Conservation (phyloP, 2,888 invertebrate species). For the Apamea sordens region DNA sequence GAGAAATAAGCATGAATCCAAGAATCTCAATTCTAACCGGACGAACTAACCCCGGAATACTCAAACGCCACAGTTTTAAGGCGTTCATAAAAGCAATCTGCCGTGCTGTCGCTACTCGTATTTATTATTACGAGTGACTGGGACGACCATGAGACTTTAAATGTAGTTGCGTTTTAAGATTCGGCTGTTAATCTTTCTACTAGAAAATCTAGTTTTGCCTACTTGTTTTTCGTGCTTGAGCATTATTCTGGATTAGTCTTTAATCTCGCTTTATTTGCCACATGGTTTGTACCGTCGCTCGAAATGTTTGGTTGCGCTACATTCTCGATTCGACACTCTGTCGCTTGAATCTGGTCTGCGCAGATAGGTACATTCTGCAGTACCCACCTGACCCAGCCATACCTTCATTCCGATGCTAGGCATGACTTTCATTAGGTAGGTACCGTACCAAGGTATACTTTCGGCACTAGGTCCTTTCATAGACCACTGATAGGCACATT, state of each 20-base stretch:
- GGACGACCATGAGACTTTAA: background rate
- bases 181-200: background rate
- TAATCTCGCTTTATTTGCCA: background rate
- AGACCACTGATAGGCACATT: background rate
- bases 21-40: background rate
- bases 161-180: background rate
- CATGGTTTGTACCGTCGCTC: background rate
- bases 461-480: background rate
- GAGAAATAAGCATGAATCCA: background rate
- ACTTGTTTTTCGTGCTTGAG: background rate
- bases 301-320: background rate
- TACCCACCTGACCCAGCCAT: too few relatives aligned
- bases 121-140: background rate
- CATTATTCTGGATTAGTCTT: background rate
- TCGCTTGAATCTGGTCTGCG: too few relatives aligned
- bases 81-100: background rate
- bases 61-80: background rate
- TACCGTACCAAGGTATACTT: background rate
- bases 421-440: background rate
- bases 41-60: background rate
- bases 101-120: background rate
- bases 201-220: background rate
- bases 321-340: background rate
- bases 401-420: background rate
- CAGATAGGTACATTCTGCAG: background rate